phyloP scores from a whole-genome alignment of 2,888 invertebrate genomes.

The Nasonia oneida region DNA sequence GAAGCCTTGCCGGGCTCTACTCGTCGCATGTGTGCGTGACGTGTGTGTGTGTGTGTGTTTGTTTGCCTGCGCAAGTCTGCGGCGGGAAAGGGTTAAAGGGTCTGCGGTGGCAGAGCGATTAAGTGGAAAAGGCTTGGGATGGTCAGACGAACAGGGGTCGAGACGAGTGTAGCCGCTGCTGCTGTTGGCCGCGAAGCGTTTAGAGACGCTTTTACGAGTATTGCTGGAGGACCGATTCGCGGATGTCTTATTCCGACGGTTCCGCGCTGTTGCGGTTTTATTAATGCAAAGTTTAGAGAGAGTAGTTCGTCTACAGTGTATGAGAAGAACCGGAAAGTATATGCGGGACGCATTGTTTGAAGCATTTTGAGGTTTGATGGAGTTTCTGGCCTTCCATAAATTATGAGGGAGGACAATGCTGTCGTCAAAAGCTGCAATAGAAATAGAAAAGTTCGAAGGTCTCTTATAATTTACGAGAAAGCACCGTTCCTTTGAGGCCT shows the following conservation, averaged over 20 bases:
- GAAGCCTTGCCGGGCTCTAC: constrained; percentile 49
- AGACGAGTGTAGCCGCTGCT: background rate
- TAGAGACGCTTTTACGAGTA: constrained; percentile 18
- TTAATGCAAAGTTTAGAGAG: background rate
- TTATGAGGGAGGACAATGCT: background rate
- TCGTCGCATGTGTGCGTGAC: background rate
- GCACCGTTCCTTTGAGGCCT: background rate
- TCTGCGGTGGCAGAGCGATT: constrained; percentile 20
- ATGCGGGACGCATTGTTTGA: background rate
- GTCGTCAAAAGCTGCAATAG: background rate
- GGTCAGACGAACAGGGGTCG: background rate
- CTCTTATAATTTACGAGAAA: background rate
- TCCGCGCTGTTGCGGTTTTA: background rate
- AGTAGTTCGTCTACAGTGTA: background rate
- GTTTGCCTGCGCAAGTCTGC: background rate
- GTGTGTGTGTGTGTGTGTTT: constrained; percentile 3
- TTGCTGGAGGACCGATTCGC: background rate
- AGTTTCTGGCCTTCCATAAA: background rate
- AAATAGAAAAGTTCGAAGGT: background rate
- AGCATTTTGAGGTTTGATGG: background rate
- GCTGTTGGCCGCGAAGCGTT: background rate
- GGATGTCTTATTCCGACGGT: background rate
- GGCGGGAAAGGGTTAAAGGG: background rate
- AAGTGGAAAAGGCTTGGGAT: constrained; percentile 34
- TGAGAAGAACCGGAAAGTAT: background rate